Evolutionary conservation across 1,140 invertebrate genomes (phyloP).

Genomic region (Cherax quadricarinatus): DNA sequence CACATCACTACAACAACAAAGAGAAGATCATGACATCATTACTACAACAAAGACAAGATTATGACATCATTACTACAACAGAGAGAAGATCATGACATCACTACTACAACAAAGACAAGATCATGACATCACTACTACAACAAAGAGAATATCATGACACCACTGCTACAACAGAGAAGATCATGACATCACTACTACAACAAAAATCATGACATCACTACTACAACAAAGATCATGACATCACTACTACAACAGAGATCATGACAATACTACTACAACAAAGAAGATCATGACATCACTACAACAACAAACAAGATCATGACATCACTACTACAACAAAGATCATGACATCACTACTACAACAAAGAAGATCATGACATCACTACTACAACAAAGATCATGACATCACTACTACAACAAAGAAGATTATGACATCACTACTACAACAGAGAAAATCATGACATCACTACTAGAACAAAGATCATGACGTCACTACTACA

Average conservation of each 20-base stretch:
- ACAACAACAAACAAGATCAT: not conserved
- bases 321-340: not conserved
- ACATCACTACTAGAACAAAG: too few species aligned
- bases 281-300: too few species aligned
- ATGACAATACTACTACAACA: too few species aligned
- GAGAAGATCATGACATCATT: not conserved
- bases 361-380: too few species aligned
- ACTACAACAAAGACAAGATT: not conserved
- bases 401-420: not conserved
- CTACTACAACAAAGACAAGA: not conserved
- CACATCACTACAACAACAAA: not conserved
- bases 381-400: not conserved
- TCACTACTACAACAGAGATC: too few species aligned
- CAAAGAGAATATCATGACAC: not conserved
- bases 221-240: not conserved
- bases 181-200: not conserved
- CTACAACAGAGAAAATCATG: too few species aligned
- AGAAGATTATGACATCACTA: too few species aligned
- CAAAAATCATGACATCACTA: not conserved
- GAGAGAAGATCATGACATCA: too few species aligned
- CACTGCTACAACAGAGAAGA: too few species aligned
- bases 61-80: too few species aligned
- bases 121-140: not conserved
- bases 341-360: too few species aligned
- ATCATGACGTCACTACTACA: too few species aligned